A percentile compares a stretch with the other conserved stretches of the same genome.
Evolutionary conservation across 92 coral and sea anemone genomes (phyloP).

Genomic region (Epizoanthus ramosus): DNA sequence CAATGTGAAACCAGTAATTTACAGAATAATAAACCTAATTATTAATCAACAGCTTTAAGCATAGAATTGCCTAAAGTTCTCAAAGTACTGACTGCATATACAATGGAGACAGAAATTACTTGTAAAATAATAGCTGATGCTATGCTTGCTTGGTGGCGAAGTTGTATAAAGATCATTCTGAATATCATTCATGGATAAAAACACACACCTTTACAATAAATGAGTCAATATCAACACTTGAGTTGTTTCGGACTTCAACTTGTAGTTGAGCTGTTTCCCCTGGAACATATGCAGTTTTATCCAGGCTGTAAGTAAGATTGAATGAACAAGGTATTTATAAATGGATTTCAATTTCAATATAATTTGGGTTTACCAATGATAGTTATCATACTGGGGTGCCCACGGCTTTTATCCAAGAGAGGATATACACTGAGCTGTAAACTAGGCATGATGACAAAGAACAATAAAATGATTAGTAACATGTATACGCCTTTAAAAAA

Average conservation of each 20-base stretch:
- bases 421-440: no score
- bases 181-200: not conserved
- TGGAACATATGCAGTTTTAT: conserved; percentile 79
- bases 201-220: conserved; percentile 81
- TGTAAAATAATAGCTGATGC: not conserved
- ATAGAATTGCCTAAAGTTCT: not conserved
- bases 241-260: conserved; percentile 85
- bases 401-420: no score
- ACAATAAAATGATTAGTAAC: no score
- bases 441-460: no score
- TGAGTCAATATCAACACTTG: conserved; percentile 93
- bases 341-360: no score
- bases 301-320: conserved; percentile 62
- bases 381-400: no score
- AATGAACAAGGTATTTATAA: no score
- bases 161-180: no score
- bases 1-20: not conserved
- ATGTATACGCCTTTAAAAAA: no score
- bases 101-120: not conserved
- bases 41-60: not conserved
- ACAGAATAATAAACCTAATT: not conserved
- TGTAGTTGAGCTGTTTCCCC: conserved; percentile 86
- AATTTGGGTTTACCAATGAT: no score
- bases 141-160: not conserved
- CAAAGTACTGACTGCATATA: not conserved